phyloP scores from a whole-genome alignment of 37 sponge, comb jelly and placozoan genomes.

The Halichondria panicea region DNA sequence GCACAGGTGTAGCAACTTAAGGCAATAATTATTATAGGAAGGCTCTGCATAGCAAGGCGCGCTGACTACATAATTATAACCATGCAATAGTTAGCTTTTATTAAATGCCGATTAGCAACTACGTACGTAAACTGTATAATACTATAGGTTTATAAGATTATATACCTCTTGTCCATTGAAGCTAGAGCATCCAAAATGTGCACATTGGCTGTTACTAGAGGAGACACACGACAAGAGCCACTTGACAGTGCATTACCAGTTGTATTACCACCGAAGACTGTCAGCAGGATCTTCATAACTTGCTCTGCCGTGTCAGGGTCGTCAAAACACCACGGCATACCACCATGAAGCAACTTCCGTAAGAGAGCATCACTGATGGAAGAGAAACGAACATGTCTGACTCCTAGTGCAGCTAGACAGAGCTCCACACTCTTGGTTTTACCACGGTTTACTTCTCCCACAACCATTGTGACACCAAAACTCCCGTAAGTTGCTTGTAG shows the following conservation, averaged over 20 bases:
- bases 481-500: neutral
- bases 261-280: neutral
- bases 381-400: neutral
- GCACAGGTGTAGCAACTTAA: neutral
- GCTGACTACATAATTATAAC: too few species aligned
- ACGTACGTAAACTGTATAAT: too few species aligned
- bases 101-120: too few species aligned
- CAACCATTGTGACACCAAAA: neutral
- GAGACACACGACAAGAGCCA: slow-evolving; percentile 1
- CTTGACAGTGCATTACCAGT: neutral
- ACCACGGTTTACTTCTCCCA: slow-evolving; percentile 6
- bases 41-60: too few species aligned
- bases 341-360: slow-evolving; percentile 1
- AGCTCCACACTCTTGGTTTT: slow-evolving; percentile 17
- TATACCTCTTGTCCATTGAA: slow-evolving; percentile 8
- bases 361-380: slow-evolving; percentile 1
- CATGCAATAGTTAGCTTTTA: too few species aligned
- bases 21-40: neutral
- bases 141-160: too few species aligned
- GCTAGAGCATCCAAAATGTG: slow-evolving; percentile 9
- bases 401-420: neutral
- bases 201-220: neutral
- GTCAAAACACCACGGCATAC: slow-evolving; percentile 21
- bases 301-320: slow-evolving; percentile 11
- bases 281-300: neutral